Base-by-base conservation (phyloP, 2,113 vertebrate species). In the Bujurquina vittata region DNA sequence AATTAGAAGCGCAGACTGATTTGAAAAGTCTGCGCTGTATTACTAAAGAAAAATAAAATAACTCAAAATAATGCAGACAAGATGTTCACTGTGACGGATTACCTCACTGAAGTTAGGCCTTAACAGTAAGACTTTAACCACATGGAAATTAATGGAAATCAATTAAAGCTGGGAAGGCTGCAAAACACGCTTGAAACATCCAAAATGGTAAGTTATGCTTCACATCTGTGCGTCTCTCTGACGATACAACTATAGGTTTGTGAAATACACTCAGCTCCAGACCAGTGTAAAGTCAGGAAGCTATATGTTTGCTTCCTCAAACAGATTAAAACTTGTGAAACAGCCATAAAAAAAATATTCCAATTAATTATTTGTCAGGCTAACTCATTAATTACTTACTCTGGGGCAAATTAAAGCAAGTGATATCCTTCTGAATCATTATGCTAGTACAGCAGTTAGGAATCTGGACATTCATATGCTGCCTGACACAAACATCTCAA, bases 11-110 rank as follows among this genome's bases (percentile, higher is more conserved):
- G 82, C 60, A 83, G 79, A 77, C 79, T 87, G 83, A 85, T 84
- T 22, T 85, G 69, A 84, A 86, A 79, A 83, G 77, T 43, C 87
- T 88, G 87, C 3, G 0, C 37, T 59, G 60, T 59, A 61, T 86
- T 84, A 89, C 60, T 17, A 60, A 55, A 86, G 56, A 76, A 84
- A 90, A 80, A 88, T 57, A 85, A 90, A 80, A 77, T 81, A 56
- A 76, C 46, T 87, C 83, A 84, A 83, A 83, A 77, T 88, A 88
- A 91, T 83, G 46, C 23, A 12, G 80, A 22, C 79, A 92, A 87
- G 82, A 85, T 88, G 89, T 84, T 81, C 52, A 15, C 67, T 72
- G 43, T 54, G 33, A 87, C 52, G 74, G 69, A 79, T 80, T 56
- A 81, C 62, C 59, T 29, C 31, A 76, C 23, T 55, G 0, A 11